Base-by-base conservation (phyloP, 2,888 invertebrate species). In the Unio delphinus region DNA sequence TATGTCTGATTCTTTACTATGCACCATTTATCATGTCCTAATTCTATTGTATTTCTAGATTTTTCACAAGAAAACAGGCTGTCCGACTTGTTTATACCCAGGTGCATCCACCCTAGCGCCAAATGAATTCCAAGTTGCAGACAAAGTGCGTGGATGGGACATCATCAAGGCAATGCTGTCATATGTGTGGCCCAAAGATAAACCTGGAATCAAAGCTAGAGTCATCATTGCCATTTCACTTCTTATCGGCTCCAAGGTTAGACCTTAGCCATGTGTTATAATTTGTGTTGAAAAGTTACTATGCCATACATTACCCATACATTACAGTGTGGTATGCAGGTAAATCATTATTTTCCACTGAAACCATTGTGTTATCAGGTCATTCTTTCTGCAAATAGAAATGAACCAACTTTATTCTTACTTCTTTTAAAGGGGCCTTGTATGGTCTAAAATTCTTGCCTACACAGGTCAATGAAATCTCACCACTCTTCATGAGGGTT, bases 101-200 rank as follows among this genome's bases (percentile, higher is more conserved):
- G 96, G 96, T 86, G 93, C 93, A 63, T 93, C 95, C 86, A 92
- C 92, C 89, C 91, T 94, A 85, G 73, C 88, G 7, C 81, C 88
- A 17, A 86, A 87, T 28, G 81, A 86, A n/a, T 68, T 89, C 28
- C 68, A 69, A 30, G 76, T 74, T 20, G 65, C 73, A 17, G 71
- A 76, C 15, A 71, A 82, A n/a, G 83, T 86, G 92, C 94, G 15
- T 92, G 94, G 76, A 85, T 91, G 83, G 80, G 94, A 96, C 86
- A 97, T 98, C 95, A 87, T 97, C 54, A 93, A 92, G 79, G 94
- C 95, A 65, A 97, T 99, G 96, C 90, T 96, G 89, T 93, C 93
- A 65, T 97, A 98, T 91, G 95, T 99, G 70, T 99, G 99, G 99
- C 99, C 99, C 45, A 95, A 95, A 92, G 95, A 96, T 89, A 94